A percentile compares a stretch with the other conserved stretches of the same genome.
Evolutionary conservation across 2,888 invertebrate genomes (phyloP).

Genomic region (Cartodere bifasciata): DNA sequence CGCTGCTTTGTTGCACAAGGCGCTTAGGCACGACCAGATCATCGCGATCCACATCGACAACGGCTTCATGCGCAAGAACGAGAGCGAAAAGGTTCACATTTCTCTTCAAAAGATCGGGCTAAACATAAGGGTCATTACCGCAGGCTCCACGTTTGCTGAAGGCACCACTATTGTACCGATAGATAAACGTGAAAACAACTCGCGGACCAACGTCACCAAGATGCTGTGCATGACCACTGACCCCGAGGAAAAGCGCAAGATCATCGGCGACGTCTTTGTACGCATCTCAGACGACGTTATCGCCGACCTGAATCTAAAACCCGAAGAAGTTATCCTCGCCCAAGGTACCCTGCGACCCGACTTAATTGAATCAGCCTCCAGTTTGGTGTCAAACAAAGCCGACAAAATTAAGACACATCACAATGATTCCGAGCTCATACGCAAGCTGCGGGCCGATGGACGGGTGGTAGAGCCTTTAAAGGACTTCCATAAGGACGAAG

Average conservation of each 20-base stretch:
- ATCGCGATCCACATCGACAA: constrained; percentile 97
- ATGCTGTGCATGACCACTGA: constrained; percentile 75
- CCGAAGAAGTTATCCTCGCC: constrained; percentile 74
- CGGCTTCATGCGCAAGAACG: constrained; percentile 96
- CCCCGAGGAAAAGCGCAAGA: constrained; percentile 96
- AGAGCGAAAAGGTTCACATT: constrained; percentile 54
- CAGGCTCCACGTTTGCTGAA: constrained; percentile 58
- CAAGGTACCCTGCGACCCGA: constrained; percentile 96
- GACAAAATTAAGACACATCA: constrained; percentile 98
- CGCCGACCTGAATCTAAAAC: constrained; percentile 73
- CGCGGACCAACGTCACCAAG: constrained; percentile 56
- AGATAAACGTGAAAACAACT: constrained; percentile 32
- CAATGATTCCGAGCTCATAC: constrained; percentile 93
- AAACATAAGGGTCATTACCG: constrained; percentile 52
- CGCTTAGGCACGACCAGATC: constrained; percentile 78
- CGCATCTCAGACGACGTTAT: constrained; percentile 85
- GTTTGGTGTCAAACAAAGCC: constrained; percentile 68
- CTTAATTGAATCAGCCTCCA: constrained; percentile 93
- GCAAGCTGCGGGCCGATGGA: constrained; percentile 58
- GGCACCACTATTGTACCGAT: constrained; percentile 71
- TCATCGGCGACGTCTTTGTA: constrained; percentile 98
- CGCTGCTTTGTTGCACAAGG: constrained; percentile 85
- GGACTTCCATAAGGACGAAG: constrained; percentile 99
- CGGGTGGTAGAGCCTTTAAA: constrained; percentile 94
- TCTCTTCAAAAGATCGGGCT: constrained; percentile 26